These are phyloP conservation scores for Pagetopsis macropterus DNA, from an alignment of 2,797 vertebrate species.

Conservation along the genomic window DNA sequence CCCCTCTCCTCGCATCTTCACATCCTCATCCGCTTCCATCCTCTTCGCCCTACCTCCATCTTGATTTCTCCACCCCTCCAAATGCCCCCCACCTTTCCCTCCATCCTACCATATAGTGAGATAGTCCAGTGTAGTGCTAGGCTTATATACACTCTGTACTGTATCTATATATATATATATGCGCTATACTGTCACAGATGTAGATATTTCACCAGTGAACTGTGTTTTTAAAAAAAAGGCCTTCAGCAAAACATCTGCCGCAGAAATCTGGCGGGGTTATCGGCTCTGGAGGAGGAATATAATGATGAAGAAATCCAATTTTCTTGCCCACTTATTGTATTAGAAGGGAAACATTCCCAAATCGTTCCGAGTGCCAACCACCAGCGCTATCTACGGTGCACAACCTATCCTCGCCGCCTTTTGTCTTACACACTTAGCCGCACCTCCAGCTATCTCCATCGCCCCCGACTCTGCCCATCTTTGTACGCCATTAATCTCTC, in stretches of 20 bases:
- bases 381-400: conserved; percentile 31
- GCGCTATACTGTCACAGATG: too few species aligned
- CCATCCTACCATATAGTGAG: conserved; percentile 48
- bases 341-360: conserved; percentile 59
- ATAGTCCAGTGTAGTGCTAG: conserved; percentile 55
- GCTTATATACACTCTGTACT: conserved; percentile 45
- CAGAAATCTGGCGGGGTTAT: conserved; percentile 17
- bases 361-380: conserved; percentile 38
- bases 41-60: conserved; percentile 65
- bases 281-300: conserved; percentile 27
- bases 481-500: conserved; percentile 78
- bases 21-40: conserved; percentile 63
- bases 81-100: conserved; percentile 44
- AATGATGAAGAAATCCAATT: conserved; percentile 62
- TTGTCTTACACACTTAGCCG: conserved; percentile 69
- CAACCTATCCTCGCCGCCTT: conserved; percentile 52
- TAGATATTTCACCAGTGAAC: conserved; percentile 1
- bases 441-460: conserved; percentile 76
- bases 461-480: conserved; percentile 74
- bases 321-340: conserved; percentile 62
- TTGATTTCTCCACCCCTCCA: conserved; percentile 61
- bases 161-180: neutral
- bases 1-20: conserved; percentile 46
- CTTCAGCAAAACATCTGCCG: conserved; percentile 29
- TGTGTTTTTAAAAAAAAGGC: conserved; percentile 13